These are phyloP conservation scores for Colinus virginianus DNA, from an alignment of 2,113 vertebrate genomes.

Conservation along the genomic window DNA sequence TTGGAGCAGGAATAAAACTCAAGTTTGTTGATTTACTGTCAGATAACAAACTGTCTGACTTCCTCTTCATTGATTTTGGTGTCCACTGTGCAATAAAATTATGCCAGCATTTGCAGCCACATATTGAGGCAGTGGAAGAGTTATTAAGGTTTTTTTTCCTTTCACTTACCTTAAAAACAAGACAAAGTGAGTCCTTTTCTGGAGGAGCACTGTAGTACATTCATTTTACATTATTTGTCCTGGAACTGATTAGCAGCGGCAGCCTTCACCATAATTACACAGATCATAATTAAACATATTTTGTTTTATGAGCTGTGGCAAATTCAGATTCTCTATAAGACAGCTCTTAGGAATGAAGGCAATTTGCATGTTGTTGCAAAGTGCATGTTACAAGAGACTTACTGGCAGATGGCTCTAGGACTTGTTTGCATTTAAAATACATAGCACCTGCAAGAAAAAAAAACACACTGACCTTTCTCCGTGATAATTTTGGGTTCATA, in stretches of 20 bases:
- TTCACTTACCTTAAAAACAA: not conserved
- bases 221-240: conserved; percentile 36
- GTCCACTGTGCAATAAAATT: not conserved
- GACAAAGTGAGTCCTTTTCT: not conserved
- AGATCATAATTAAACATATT: conserved; percentile 60
- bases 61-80: conserved; percentile 9
- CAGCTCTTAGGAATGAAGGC: not conserved
- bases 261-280: conserved; percentile 36
- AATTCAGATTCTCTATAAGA: conserved; percentile 35
- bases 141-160: not conserved
- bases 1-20: not conserved
- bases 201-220: not conserved
- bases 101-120: not conserved
- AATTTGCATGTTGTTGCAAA: conserved; percentile 28
- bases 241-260: conserved; percentile 9
- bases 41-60: not conserved
- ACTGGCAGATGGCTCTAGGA: conserved; percentile 21
- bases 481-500: not conserved
- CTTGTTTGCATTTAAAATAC: conserved; percentile 33
- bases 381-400: conserved; percentile 24
- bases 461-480: not conserved
- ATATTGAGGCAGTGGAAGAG: not conserved
- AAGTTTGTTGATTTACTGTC: conserved; percentile 7
- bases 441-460: conserved; percentile 43
- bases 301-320: conserved; percentile 42